These are phyloP conservation scores for Morpho helenor DNA, from an alignment of 2,888 invertebrate genomes.

Conservation along the genomic window DNA sequence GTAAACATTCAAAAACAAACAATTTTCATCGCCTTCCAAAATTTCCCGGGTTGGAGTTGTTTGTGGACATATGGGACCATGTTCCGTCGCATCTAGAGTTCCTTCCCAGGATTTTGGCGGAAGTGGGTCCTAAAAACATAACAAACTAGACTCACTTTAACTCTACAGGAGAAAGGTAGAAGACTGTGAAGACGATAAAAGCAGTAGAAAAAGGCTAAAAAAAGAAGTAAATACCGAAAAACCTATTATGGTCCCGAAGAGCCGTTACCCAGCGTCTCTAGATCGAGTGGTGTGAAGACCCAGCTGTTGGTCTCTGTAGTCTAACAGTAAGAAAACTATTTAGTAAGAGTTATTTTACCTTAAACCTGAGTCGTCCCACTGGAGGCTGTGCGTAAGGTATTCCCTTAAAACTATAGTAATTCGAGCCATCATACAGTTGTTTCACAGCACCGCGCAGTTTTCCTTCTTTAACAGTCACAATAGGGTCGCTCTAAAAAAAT, in stretches of 20 bases:
- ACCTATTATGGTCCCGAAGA: too few relatives aligned
- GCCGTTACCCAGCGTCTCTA: too few relatives aligned
- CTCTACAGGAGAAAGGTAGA: too few relatives aligned
- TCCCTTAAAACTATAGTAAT: conserved; percentile 56
- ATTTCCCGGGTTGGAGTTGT: conserved; percentile 29
- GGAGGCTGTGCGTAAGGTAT: conserved; percentile 75
- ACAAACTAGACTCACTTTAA: too few relatives aligned
- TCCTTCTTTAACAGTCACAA: conserved; percentile 32
- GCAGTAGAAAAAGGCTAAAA: too few relatives aligned
- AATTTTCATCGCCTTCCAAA: conserved; percentile 43
- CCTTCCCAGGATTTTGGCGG: conserved; percentile 45
- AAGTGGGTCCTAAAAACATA: conserved; percentile 42
- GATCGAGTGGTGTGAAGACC: too few relatives aligned
- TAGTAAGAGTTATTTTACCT: conserved; percentile 43
- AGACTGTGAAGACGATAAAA: too few relatives aligned
- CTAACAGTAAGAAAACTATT: too few relatives aligned
- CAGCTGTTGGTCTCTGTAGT: too few relatives aligned
- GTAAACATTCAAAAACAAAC: conserved; percentile 50
- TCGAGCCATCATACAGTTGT: conserved; percentile 35
- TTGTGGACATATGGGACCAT: conserved; percentile 48
- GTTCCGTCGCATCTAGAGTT: conserved; percentile 40
- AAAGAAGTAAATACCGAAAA: too few relatives aligned
- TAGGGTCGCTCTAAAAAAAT: conserved; percentile 73
- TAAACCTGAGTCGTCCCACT: conserved; percentile 63
- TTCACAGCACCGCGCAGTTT: conserved; percentile 36